Percentiles rank a stretch among this genome's conserved stretches.
Evolutionary conservation across 2,113 vertebrate species (phyloP).

Genomic region (Cochlearius cochlearius): DNA sequence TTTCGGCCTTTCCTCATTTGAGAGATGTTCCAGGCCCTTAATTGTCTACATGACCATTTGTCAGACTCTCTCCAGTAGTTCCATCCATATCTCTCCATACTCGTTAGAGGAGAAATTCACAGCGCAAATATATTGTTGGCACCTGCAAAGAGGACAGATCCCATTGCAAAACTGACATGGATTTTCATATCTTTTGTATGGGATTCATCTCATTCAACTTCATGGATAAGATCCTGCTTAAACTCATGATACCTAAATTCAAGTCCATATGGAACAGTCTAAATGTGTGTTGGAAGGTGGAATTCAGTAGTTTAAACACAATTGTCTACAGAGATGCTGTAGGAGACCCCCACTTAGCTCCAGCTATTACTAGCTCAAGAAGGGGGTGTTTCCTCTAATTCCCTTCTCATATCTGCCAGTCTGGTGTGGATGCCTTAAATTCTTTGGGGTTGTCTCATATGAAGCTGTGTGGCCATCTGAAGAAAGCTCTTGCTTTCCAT

Average conservation of each 20-base stretch:
- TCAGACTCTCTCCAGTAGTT: background rate
- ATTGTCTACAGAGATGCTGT: background rate
- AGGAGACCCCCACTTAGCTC: background rate
- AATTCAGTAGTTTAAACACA: background rate
- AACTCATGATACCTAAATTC: background rate
- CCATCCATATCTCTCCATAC: background rate
- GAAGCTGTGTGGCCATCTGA: background rate
- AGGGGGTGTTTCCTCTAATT: background rate
- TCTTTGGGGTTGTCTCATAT: background rate
- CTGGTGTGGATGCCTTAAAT: background rate
- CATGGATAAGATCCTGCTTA: background rate
- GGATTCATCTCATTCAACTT: background rate
- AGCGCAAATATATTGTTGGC: background rate
- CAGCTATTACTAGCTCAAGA: background rate
- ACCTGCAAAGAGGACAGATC: background rate
- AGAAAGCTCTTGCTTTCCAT: background rate
- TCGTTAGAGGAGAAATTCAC: background rate
- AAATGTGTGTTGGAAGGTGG: background rate
- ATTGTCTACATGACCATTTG: background rate
- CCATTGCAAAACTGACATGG: background rate
- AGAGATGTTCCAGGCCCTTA: background rate
- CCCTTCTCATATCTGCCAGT: background rate
- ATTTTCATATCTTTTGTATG: background rate
- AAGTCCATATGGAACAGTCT: background rate
- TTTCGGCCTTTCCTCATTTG: background rate